Evolutionary conservation across 2,113 vertebrate species (phyloP).

Genomic region (Neodontobutis hainanensis): DNA sequence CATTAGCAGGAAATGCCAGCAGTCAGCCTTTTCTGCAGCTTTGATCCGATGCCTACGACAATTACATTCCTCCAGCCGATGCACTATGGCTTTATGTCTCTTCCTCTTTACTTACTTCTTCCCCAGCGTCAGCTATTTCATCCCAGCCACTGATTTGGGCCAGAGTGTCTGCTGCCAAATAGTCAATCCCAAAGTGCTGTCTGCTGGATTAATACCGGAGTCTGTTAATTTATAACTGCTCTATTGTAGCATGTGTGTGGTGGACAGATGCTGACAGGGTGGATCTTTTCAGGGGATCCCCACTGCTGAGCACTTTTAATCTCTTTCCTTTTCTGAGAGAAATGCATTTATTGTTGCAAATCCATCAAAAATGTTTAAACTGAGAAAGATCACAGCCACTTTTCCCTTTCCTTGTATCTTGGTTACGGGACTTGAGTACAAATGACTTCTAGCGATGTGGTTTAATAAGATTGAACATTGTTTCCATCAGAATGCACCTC

Average conservation of each 20-base stretch:
- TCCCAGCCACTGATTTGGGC: slow-evolving; percentile 56
- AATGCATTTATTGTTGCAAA: slow-evolving; percentile 6
- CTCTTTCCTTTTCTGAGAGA: not conserved
- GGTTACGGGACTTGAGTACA: slow-evolving; percentile 27
- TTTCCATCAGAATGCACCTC: slow-evolving; percentile 36
- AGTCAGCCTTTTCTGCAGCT: slow-evolving; percentile 46
- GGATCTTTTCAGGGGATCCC: slow-evolving; percentile 19
- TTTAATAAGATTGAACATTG: slow-evolving; percentile 23
- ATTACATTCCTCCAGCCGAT: slow-evolving; percentile 32
- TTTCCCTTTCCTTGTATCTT: slow-evolving; percentile 8
- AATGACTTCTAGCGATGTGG: slow-evolving; percentile 11
- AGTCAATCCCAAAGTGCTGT: slow-evolving; percentile 1
- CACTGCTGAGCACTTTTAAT: slow-evolving; percentile 19
- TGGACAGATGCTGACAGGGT: slow-evolving; percentile 44
- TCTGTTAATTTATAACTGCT: slow-evolving; percentile 68
- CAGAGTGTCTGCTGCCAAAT: slow-evolving; percentile 65
- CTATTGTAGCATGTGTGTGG: slow-evolving; percentile 49
- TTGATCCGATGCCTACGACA: slow-evolving; percentile 56
- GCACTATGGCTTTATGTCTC: slow-evolving; percentile 36
- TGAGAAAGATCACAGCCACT: slow-evolving; percentile 10
- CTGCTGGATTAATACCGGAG: slow-evolving; percentile 56
- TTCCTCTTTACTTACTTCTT: slow-evolving; percentile 37
- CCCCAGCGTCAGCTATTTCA: slow-evolving; percentile 55
- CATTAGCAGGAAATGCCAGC: slow-evolving; percentile 62
- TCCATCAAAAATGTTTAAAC: not conserved